Evolutionary conservation across 2,888 invertebrate genomes (phyloP), one percentile per base, ranked within the genome.

Genomic region (Margaritifera margaritifera): DNA sequence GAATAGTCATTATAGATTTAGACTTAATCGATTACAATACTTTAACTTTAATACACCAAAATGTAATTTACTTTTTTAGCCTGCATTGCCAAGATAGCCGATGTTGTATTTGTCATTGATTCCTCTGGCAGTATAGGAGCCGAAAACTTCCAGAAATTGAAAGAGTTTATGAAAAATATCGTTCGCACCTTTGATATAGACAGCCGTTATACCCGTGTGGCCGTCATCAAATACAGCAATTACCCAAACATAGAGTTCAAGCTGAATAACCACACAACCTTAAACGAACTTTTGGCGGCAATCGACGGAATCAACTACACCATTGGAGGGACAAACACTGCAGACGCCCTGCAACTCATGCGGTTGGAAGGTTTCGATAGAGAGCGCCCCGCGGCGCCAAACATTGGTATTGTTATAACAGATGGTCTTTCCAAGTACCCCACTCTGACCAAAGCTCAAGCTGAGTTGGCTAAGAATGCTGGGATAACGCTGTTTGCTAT

Each of bases 301-400:
- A 66, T 81, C 19, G 71, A 68, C 52, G 62, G 66, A 18, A 69
- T 80, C 20, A 69, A 62, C 1, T 78, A 79, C 62, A 74, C 69
- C 50, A 74, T 74, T 2, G 79, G 79, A 20, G 78, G 78, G 19
- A 84, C 84, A 6, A 69, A 79, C 59, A 84, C 83, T 2, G 81
- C 81, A 18, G 77, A 77, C 19, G 83, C 82, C 20, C 66, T 84
- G 6, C 66, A 78, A 18, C 42, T 76, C 20, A 72, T 80, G 72
- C 69, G 82, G n/a, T 51, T 56, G 4, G 66, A 75, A 50, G 77
- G 77, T 11, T 77, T 72, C 59, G 77, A 77, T 18, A 64, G 72
- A 51, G 77, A 77, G 56, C 68, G 77, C 2, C 74, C 74, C 6
- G 58, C 57, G 24, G 77, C 77, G 2, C 77, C 77, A 15, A 72